phyloP scores from a whole-genome alignment of 2,113 vertebrate genomes.

The Myotis davidii region DNA sequence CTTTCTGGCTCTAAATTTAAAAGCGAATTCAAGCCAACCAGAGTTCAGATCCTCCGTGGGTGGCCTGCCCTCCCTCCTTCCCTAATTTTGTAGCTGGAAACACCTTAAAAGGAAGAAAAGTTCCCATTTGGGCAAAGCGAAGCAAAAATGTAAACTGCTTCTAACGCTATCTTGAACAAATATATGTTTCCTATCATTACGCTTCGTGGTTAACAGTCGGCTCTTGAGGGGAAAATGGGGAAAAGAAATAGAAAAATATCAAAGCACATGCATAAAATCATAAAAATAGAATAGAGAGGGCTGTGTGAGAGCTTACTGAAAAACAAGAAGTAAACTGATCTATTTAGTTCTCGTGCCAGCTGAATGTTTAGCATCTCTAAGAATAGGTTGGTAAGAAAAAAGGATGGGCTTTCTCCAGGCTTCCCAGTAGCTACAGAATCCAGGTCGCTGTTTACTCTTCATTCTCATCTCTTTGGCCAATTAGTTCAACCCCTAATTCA shows the following conservation, averaged over 20 bases:
- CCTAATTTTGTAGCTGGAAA: conserved; percentile 67
- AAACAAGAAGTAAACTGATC: neutral
- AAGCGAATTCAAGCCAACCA: conserved; percentile 66
- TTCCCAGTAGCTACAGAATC: neutral
- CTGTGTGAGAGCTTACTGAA: neutral
- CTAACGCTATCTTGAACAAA: conserved; percentile 43
- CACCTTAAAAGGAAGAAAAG: conserved; percentile 71
- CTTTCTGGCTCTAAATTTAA: conserved; percentile 69
- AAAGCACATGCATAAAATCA: neutral
- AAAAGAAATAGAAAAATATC: conserved; percentile 43
- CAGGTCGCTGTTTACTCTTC: neutral
- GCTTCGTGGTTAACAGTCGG: neutral
- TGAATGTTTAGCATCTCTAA: conserved; percentile 48
- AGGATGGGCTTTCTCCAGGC: neutral
- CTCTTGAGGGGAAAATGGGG: conserved; percentile 42
- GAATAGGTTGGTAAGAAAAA: conserved; percentile 24
- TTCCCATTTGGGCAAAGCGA: conserved; percentile 42
- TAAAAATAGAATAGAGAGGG: conserved; percentile 46
- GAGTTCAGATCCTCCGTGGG: conserved; percentile 66
- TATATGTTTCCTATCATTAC: conserved; percentile 17
- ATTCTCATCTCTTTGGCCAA: neutral
- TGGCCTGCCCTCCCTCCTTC: conserved; percentile 48
- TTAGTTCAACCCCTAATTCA: neutral
- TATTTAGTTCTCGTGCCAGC: neutral
- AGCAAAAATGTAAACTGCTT: conserved; percentile 46